These are phyloP conservation scores for Sebastes vulpes DNA, from an alignment of 2,797 vertebrate genomes.

Conservation along the genomic window DNA sequence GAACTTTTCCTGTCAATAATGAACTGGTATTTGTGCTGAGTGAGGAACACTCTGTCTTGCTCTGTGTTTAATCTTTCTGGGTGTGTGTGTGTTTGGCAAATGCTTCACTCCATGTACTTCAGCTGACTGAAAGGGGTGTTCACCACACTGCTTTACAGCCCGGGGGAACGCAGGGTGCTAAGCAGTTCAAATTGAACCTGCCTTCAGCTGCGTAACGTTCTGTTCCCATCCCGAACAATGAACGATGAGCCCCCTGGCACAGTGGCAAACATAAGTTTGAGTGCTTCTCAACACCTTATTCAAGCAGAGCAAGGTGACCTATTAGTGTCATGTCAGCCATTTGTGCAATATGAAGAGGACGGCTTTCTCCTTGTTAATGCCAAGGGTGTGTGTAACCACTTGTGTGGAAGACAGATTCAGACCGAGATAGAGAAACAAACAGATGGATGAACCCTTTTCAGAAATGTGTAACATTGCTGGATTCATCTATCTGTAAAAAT, in stretches of 20 bases:
- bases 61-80: conserved; percentile 31
- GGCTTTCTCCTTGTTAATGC: conserved; percentile 13
- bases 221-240: conserved; percentile 60
- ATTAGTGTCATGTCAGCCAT: conserved; percentile 49
- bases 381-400: background rate
- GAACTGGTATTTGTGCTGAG: conserved; percentile 20
- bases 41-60: conserved; percentile 56
- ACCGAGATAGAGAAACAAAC: background rate
- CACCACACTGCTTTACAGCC: conserved; percentile 53
- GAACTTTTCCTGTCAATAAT: conserved; percentile 30
- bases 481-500: background rate
- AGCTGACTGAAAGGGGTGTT: conserved; percentile 40
- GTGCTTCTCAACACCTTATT: conserved; percentile 52
- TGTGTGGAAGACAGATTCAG: background rate
- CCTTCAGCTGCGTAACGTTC: conserved; percentile 62
- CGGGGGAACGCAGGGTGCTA: conserved; percentile 57
- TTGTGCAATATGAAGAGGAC: conserved; percentile 16
- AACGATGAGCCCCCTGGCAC: conserved; percentile 48
- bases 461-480: background rate
- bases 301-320: conserved; percentile 70
- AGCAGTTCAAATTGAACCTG: conserved; percentile 64
- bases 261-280: conserved; percentile 46
- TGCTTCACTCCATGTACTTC: conserved; percentile 14
- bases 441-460: background rate
- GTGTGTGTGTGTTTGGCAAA: background rate